Conservation (phyloP, 2,888 invertebrate genomes). For the Drosophila subquinaria region DNA sequence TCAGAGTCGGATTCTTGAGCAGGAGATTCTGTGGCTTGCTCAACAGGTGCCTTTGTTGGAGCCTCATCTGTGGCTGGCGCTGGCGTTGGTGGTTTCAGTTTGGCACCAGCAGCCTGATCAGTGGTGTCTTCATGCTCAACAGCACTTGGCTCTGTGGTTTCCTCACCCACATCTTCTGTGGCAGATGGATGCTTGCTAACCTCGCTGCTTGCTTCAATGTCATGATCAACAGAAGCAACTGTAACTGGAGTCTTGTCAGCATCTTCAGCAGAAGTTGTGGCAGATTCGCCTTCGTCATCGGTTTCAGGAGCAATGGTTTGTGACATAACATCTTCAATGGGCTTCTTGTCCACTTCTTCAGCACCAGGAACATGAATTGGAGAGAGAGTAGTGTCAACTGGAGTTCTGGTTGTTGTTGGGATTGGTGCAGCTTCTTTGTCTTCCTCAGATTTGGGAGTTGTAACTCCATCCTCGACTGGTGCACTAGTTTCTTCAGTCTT, state of each 20-base stretch:
- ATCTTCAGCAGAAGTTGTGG: constrained; percentile 47
- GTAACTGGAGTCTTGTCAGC: constrained; percentile 48
- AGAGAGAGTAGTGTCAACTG: constrained; percentile 41
- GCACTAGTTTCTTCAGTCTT: constrained; percentile 39
- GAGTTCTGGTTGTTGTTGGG: constrained; percentile 36
- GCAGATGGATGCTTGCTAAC: constrained; percentile 45
- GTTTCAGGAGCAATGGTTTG: constrained; percentile 55
- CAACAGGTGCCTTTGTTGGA: constrained; percentile 43
- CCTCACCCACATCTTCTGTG: constrained; percentile 58
- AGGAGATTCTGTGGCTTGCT: constrained; percentile 37
- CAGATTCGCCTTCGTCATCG: constrained; percentile 35
- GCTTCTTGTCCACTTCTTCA: constrained; percentile 55
- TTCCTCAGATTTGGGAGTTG: constrained; percentile 41
- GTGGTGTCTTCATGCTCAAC: constrained; percentile 50
- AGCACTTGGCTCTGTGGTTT: constrained; percentile 58
- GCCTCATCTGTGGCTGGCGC: constrained; percentile 35
- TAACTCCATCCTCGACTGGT: constrained; percentile 13
- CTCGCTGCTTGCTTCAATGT: constrained; percentile 47
- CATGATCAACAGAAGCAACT: constrained; percentile 53
- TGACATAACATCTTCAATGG: constrained; percentile 59
- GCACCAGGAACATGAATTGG: constrained; percentile 37
- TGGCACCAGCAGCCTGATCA: constrained; percentile 42
- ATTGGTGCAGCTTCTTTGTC: constrained; percentile 40
- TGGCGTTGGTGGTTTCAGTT: constrained; percentile 55
- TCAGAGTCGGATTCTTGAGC: constrained; percentile 46